A percentile compares a stretch with the other conserved stretches of the same genome.
phyloP scores from a whole-genome alignment of 2,797 vertebrate species.

The Anolis apletophallus region DNA sequence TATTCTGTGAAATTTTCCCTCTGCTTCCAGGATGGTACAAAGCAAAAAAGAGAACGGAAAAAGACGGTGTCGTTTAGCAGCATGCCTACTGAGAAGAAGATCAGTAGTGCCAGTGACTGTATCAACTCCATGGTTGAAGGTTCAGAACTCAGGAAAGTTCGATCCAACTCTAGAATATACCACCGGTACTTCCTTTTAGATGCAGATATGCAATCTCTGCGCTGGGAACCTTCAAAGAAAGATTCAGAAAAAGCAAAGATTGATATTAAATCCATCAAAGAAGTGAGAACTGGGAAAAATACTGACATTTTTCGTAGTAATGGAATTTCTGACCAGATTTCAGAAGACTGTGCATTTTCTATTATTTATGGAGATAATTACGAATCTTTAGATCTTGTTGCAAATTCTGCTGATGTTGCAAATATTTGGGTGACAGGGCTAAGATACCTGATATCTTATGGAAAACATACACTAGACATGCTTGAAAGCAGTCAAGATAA shows the following conservation, averaged over 20 bases:
- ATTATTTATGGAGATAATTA: slow-evolving; percentile 97
- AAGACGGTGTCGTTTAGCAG: slow-evolving; percentile 99
- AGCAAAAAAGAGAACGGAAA: slow-evolving; percentile 94
- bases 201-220: slow-evolving; percentile 96
- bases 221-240: slow-evolving; percentile 98
- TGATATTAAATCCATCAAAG: slow-evolving; percentile 95
- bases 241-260: slow-evolving; percentile 99
- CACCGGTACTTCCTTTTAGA: slow-evolving; percentile 95
- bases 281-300: slow-evolving; percentile 97
- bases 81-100: slow-evolving; percentile 98
- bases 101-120: slow-evolving; percentile 96
- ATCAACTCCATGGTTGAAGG: slow-evolving; percentile 97
- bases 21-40: slow-evolving; percentile 89
- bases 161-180: slow-evolving; percentile 95
- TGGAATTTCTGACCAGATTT: slow-evolving; percentile 97
- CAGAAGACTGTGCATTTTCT: slow-evolving; percentile 97
- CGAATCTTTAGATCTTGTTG: slow-evolving; percentile 96
- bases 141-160: slow-evolving; percentile 94
- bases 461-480: slow-evolving; percentile 96
- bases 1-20: neutral
- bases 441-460: slow-evolving; percentile 96
- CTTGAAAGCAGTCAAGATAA: slow-evolving; percentile 95
- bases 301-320: slow-evolving; percentile 98
- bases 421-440: slow-evolving; percentile 98
- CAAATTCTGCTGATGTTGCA: slow-evolving; percentile 95